phyloP scores from a whole-genome alignment of 2,888 invertebrate species.

The Chloromyia formosa region DNA sequence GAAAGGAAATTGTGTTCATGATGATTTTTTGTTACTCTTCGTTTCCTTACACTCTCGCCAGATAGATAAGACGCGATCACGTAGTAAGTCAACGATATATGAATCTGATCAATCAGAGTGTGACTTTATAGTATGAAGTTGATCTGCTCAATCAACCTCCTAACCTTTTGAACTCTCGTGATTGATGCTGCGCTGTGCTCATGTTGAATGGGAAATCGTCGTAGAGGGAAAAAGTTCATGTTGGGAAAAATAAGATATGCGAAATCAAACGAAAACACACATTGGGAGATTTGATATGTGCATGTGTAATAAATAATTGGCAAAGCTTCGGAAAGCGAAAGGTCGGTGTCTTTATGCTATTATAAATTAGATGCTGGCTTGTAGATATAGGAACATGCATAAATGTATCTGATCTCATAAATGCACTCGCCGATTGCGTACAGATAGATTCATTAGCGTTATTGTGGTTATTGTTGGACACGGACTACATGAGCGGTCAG shows the following conservation, averaged over 20 bases:
- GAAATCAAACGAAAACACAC: neutral
- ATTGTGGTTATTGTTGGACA: neutral
- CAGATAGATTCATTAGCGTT: neutral
- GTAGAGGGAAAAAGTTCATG: neutral
- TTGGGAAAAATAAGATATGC: neutral
- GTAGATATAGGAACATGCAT: neutral
- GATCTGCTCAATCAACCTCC: slow-evolving; percentile 49
- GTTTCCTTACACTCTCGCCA: neutral
- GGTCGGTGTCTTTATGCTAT: neutral
- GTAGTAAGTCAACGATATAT: slow-evolving; percentile 19
- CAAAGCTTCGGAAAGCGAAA: slow-evolving; percentile 2
- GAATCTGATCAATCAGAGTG: slow-evolving; percentile 41
- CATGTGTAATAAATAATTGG: slow-evolving; percentile 24
- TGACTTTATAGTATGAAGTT: slow-evolving; percentile 34
- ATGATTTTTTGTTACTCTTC: neutral
- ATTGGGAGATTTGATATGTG: slow-evolving; percentile 8
- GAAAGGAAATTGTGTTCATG: slow-evolving; percentile 10
- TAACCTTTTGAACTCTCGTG: slow-evolving; percentile 46
- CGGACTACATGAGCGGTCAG: neutral
- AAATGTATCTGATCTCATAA: neutral
- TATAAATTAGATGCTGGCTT: neutral
- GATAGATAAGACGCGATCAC: neutral
- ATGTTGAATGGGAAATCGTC: slow-evolving; percentile 1
- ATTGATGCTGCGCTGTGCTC: slow-evolving; percentile 41
- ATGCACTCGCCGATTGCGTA: neutral